Base-by-base conservation (phyloP, 2,797 vertebrate genomes). In the Sebastes wilsoni region DNA sequence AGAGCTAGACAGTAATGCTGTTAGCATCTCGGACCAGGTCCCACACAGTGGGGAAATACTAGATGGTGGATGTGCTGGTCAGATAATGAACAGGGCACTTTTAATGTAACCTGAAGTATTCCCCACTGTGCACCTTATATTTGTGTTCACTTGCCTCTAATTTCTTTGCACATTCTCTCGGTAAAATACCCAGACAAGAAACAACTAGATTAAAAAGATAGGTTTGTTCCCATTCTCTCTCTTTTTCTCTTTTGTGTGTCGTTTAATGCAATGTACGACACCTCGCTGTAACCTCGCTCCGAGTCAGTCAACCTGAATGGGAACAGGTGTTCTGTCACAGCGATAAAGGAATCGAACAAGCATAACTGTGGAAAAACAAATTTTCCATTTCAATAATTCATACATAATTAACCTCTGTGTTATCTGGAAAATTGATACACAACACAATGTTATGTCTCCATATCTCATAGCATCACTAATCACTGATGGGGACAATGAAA, bases 381-480 rank as follows among this genome's bases (percentile, higher is more conserved):
- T 88, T 85, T 86, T 81, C 75, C 73, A 52, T 85, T 56, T 78
- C 78, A 78, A 76, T 87, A 85, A 90, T 87, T 89, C 32, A 68
- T 66, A 79, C 71, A 75, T 78, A 77, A 89, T 87, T 83, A 84
- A 61, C 46, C 25, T 83, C 69, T 36, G 32, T 69, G 66, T 81
- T 87, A 72, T 75, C 71, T 58, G 2, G 60, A 52, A 79, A 86
- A 81, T 5, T 78, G 76, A 87, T 52, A 85, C 25, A 69, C 64
- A 69, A n/a, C 34, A 60, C 69, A 27, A 49, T n/a, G 32, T 38
- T 61, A 32, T 20, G 72, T 72, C 54, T 75, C 42, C 25, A 9
- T 38, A 34, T 72, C 42, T 68, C 68, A 66, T 11, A 59, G 12
- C 27, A 54, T 42, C 68, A 7, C 76, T 14, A 16, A 38, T 79